Evolutionary conservation across 2,888 invertebrate genomes (phyloP), one percentile per base, ranked within the genome.

Genomic region (Chaetoderma sp.): DNA sequence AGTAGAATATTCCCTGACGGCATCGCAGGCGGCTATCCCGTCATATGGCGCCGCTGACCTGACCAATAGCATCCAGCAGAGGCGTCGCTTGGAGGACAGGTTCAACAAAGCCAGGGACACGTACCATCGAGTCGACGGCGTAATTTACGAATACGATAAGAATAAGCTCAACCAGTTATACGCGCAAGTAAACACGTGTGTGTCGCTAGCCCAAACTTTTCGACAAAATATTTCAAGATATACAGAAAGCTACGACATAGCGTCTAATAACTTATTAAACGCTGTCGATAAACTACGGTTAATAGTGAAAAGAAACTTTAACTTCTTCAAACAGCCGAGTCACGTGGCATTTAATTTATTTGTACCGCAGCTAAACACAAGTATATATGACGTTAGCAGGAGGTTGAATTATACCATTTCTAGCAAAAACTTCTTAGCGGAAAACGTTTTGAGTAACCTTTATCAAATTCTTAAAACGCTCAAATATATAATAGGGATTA

Each of bases 341-440:
- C 49, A 49, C 25, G 27, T 27, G 49, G 49, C 49, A 16, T 49
- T 49, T 49, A 49, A 49, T 27, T 25, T 49, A 16, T 49, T 49
- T 25, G 49, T 49, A 8, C 49, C 21, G 16, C 21, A 49, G 16
- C 49, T 49, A 3, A 49, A 27, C 4, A 25, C 21, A n/a, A 27
- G 27, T 16, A 16, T 49, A 13, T 25, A 8, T 21, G 18, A 16
- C 1, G 27, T 49, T 25, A 13, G 23, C 2, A 27, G 49, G n/a
- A 49, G 27, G 49, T 4, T 49, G 25, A 49, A 49, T 27, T n/a
- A n/a, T n/a, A n/a, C n/a, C n/a, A n/a, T n/a, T n/a, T n/a, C n/a
- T n/a, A 21, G 21, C 16, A 49, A 49, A 49, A 27, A 49, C 25
- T 49, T 49, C 27, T 49, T 25, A 16, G 23, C 49, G 4, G 49